These are phyloP conservation scores for Drosophila bocqueti DNA, from an alignment of 1,140 invertebrate species.

Conservation along the genomic window DNA sequence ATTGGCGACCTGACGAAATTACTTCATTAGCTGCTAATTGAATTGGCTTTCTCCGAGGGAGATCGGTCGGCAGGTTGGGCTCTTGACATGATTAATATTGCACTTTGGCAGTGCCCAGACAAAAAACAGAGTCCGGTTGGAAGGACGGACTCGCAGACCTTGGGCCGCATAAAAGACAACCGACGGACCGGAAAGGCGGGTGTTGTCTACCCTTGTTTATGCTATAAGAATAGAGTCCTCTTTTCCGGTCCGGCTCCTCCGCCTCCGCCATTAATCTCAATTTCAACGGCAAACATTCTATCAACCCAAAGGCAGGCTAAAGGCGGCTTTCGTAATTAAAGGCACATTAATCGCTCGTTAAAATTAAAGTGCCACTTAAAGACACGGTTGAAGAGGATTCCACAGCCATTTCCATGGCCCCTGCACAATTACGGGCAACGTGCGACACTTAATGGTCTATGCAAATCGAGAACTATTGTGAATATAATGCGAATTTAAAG, in stretches of 20 bases:
- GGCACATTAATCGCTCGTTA: slow-evolving; percentile 74
- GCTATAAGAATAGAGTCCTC: slow-evolving; percentile 56
- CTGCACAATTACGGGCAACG: slow-evolving; percentile 9
- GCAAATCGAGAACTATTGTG: slow-evolving; percentile 49
- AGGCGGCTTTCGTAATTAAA: slow-evolving; percentile 66
- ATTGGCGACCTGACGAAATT: slow-evolving; percentile 53
- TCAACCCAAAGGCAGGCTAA: slow-evolving; percentile 47
- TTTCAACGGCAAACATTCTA: slow-evolving; percentile 72
- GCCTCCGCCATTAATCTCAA: slow-evolving; percentile 67
- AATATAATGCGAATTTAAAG: slow-evolving; percentile 14
- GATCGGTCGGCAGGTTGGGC: slow-evolving; percentile 5
- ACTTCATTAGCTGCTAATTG: slow-evolving; percentile 70
- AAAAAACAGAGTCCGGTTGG: slow-evolving; percentile 8
- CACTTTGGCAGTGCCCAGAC: slow-evolving; percentile 32
- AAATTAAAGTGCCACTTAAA: slow-evolving; percentile 72
- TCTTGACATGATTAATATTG: slow-evolving; percentile 47
- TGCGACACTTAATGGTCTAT: slow-evolving; percentile 30
- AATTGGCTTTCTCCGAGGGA: slow-evolving; percentile 43
- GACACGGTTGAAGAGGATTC: slow-evolving; percentile 11
- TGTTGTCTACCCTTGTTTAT: slow-evolving; percentile 52
- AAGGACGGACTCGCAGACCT: slow-evolving; percentile 1
- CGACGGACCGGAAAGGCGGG: slow-evolving; percentile 13
- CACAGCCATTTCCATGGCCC: slow-evolving; percentile 12
- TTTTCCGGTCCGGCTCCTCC: slow-evolving; percentile 23
- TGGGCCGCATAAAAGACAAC: slow-evolving; percentile 7